Evolutionary conservation across 2,113 vertebrate species (phyloP).

Genomic region (Drymodes brunneopygia): DNA sequence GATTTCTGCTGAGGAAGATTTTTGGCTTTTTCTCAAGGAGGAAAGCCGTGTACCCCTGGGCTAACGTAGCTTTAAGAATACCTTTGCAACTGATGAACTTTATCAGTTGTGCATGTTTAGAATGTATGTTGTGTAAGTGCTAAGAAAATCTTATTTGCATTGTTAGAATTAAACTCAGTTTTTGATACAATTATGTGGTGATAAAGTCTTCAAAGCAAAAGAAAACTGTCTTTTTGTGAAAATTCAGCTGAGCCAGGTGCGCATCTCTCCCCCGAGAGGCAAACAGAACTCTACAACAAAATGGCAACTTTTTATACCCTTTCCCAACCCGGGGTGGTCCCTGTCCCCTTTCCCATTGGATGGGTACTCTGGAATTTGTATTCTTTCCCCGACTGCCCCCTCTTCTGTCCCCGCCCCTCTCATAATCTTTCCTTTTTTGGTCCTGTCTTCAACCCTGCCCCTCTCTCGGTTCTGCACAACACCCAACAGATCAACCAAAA

Average conservation of each 20-base stretch:
- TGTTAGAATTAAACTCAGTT: neutral
- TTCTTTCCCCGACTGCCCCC: fast-evolving
- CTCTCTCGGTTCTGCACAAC: fast-evolving
- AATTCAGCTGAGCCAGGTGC: fast-evolving
- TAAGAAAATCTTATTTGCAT: neutral
- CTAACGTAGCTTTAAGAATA: neutral
- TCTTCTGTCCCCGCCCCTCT: neutral
- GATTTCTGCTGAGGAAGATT: neutral
- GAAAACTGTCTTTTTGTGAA: fast-evolving
- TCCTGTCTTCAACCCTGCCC: fast-evolving
- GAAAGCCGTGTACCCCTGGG: neutral
- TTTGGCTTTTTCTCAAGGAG: neutral
- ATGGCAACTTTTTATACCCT: neutral
- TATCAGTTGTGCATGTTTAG: neutral
- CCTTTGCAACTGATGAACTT: neutral
- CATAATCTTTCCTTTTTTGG: neutral
- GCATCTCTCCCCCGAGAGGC: fast-evolving
- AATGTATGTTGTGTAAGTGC: neutral
- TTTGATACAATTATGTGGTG: neutral
- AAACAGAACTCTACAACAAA: fast-evolving
- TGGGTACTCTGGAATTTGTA: neutral
- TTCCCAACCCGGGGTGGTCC: fast-evolving
- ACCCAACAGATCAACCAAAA: neutral
- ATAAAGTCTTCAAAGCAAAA: neutral
- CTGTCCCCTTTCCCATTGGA: neutral